Evolutionary conservation across 2,113 vertebrate species (phyloP), one percentile per base, ranked within the genome.

Genomic region (Pseudorhombus dupliciocellatus): DNA sequence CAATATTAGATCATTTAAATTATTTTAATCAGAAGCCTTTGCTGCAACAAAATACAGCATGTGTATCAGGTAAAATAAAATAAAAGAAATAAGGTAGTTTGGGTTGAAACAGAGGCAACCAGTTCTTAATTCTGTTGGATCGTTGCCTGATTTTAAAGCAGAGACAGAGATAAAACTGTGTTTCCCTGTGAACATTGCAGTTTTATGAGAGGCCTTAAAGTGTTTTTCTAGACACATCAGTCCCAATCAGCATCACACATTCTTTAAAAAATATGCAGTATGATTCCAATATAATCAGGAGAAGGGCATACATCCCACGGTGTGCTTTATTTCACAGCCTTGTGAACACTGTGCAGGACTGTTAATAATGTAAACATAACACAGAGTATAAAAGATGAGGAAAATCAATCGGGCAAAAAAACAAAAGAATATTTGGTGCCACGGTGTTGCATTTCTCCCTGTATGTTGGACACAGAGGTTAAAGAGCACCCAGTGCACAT

Each of bases 241-340:
- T 31, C 58, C 28, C 3, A 7, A 71, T 73, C 69, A 74, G 34
- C 56, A 28, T 2, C 62, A 58, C 28, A 31, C 73, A 68, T 40
- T 64, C 64, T 73, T 15, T 78, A 72, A 78, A 56, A 76, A 79
- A 73, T 54, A 62, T 60, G n/a, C 57, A 60, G 57, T 15, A 65
- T 58, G 72, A 68, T 59, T 72, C 72, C 58, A 28, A 60, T 57
- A 65, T 65, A 75, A 69, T 46, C 57, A 68, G 37, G 9, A 69
- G 55, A 66, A 52, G 48, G 62, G 34, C 59, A 73, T 73, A 44
- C 66, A 70, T 68, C 25, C 3, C 46, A 65, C 70, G 57, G 40
- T n/a, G 63, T 81, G 72, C 57, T 66, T 71, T 42, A 56, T 83
- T 87, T 75, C 50, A 55, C 34, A 46, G 62, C 42, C 64, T 57